phyloP scores from a whole-genome alignment of 2,113 vertebrate genomes.

The Scalopus aquaticus region DNA sequence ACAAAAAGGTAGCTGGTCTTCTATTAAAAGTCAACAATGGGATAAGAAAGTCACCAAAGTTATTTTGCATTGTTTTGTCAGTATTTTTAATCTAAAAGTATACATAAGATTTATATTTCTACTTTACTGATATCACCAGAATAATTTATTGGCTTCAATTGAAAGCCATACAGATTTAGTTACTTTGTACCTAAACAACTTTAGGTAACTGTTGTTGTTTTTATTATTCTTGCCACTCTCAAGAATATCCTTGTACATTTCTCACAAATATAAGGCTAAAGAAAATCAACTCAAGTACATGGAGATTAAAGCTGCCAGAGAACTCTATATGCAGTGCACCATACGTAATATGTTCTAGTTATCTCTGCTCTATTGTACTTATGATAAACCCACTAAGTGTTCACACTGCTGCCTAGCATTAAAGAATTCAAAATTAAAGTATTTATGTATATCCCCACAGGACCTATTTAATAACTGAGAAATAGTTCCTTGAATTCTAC shows the following conservation, averaged over 20 bases:
- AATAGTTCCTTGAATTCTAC: conserved; percentile 31
- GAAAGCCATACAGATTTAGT: conserved; percentile 38
- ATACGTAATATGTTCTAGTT: background rate
- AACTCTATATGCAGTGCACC: background rate
- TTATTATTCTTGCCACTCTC: conserved; percentile 39
- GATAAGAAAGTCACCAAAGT: background rate
- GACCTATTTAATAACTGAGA: background rate
- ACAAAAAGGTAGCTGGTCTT: background rate
- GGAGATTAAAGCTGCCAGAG: background rate
- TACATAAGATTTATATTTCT: conserved; percentile 21
- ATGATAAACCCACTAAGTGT: background rate
- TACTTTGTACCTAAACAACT: too few relatives aligned
- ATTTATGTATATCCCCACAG: background rate
- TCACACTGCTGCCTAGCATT: background rate
- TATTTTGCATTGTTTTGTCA: conserved; percentile 1
- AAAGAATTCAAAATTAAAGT: conserved; percentile 26
- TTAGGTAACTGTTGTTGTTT: background rate
- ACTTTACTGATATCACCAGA: conserved; percentile 24
- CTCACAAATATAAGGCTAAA: conserved; percentile 29
- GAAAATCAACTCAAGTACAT: conserved; percentile 1
- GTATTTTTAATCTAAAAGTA: conserved; percentile 42
- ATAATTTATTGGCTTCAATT: conserved; percentile 39
- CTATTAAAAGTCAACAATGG: background rate
- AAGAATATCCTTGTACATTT: background rate
- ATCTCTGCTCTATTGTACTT: background rate